Evolutionary conservation across 2,797 vertebrate genomes (phyloP).

Genomic region (Ctenosaura bakeri): DNA sequence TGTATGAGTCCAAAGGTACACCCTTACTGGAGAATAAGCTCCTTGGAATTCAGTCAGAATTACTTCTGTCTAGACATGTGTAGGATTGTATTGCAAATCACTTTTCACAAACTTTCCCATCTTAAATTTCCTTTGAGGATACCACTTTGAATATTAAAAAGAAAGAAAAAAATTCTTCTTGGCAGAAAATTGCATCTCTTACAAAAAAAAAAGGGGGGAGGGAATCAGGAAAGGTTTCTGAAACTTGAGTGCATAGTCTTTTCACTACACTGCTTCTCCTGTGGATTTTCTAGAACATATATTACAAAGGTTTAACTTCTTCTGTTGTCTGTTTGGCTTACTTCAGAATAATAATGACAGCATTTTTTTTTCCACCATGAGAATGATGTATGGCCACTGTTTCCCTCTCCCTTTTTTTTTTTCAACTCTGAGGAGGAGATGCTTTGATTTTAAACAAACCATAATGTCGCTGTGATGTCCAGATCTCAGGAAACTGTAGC

Average conservation of each 20-base stretch:
- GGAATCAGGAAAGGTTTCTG: background rate
- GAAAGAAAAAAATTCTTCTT: constrained; percentile 1
- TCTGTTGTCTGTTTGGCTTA: background rate
- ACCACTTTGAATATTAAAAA: constrained; percentile 21
- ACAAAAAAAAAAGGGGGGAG: background rate
- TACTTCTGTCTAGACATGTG: no score
- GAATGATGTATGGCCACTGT: background rate
- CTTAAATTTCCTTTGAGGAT: constrained; percentile 5
- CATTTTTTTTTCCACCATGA: background rate
- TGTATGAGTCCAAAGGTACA: no score
- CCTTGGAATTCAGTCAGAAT: no score
- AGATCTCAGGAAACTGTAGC: background rate
- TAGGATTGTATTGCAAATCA: no score
- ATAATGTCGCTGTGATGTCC: background rate
- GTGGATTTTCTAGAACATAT: background rate
- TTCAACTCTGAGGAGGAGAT: background rate
- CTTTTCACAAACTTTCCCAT: background rate
- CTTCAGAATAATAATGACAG: background rate
- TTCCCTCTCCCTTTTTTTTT: background rate
- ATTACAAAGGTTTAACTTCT: background rate
- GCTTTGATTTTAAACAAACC: background rate
- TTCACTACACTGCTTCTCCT: background rate
- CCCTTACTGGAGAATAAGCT: no score
- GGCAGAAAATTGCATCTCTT: background rate
- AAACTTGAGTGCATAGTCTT: background rate